Evolutionary conservation across 1,140 invertebrate genomes (phyloP).

Genomic region (Pogonus chalceus): DNA sequence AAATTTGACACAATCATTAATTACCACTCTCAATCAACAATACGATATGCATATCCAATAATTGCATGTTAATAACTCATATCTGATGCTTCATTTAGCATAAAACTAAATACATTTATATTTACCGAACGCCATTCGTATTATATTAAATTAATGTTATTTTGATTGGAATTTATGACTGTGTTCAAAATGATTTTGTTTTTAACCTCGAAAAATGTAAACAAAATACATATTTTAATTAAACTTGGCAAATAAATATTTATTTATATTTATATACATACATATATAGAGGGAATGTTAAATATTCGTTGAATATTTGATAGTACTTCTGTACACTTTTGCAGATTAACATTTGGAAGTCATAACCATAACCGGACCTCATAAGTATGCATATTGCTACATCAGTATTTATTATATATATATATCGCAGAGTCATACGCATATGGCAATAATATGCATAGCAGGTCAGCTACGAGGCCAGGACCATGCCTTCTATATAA

Average conservation of each 20-base stretch:
- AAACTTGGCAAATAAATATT: neutral
- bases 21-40: no score
- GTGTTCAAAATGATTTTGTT: no score
- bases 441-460: neutral
- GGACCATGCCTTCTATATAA: no score
- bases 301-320: neutral
- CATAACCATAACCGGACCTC: neutral
- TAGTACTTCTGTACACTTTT: neutral
- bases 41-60: neutral
- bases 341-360: neutral
- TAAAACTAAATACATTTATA: no score
- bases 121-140: neutral
- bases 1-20: no score
- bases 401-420: neutral
- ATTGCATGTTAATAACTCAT: neutral
- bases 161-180: no score
- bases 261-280: no score
- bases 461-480: neutral
- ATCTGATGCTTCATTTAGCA: neutral
- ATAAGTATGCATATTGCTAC: neutral
- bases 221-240: no score
- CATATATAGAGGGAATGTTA: no score
- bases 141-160: neutral
- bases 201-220: no score
- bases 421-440: neutral